Evolutionary conservation across 2,888 invertebrate species (phyloP).

Genomic region (Chymomyza procnemis): DNA sequence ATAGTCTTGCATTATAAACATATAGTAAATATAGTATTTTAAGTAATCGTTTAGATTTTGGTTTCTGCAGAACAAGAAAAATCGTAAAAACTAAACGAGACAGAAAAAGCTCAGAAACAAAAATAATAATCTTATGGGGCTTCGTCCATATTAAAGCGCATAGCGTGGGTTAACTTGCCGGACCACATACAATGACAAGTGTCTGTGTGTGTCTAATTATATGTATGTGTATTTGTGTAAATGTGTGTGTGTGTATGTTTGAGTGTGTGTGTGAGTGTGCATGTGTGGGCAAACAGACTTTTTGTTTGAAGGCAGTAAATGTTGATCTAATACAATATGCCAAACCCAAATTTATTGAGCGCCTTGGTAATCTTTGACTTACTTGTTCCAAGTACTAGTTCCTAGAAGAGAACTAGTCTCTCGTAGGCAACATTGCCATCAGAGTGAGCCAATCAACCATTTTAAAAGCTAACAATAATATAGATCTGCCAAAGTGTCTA

Average conservation of each 20-base stretch:
- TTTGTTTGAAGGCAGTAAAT: slow-evolving; percentile 22
- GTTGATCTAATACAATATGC: neutral
- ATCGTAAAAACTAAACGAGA: neutral
- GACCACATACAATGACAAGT: slow-evolving; percentile 27
- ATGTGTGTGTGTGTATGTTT: slow-evolving; percentile 5
- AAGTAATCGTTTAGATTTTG: slow-evolving; percentile 31
- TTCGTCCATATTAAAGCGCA: slow-evolving; percentile 12
- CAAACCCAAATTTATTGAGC: neutral
- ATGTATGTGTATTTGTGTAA: neutral
- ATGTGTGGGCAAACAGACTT: neutral
- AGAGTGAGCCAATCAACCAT: too few relatives aligned
- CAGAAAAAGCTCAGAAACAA: slow-evolving; percentile 26
- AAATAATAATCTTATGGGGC: neutral
- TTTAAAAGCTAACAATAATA: too few relatives aligned
- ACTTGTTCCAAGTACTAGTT: too few relatives aligned
- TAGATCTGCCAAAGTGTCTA: too few relatives aligned
- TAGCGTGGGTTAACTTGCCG: slow-evolving; percentile 47
- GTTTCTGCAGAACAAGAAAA: slow-evolving; percentile 21
- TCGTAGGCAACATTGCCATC: too few relatives aligned
- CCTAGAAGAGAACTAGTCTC: too few relatives aligned
- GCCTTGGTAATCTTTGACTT: too few relatives aligned
- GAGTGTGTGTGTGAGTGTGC: slow-evolving; percentile 27
- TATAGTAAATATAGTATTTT: slow-evolving; percentile 24
- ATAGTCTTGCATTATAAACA: neutral
- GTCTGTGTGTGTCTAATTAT: neutral